Evolutionary conservation across 2,888 invertebrate genomes (phyloP).

Genomic region (Nysson spinosus): DNA sequence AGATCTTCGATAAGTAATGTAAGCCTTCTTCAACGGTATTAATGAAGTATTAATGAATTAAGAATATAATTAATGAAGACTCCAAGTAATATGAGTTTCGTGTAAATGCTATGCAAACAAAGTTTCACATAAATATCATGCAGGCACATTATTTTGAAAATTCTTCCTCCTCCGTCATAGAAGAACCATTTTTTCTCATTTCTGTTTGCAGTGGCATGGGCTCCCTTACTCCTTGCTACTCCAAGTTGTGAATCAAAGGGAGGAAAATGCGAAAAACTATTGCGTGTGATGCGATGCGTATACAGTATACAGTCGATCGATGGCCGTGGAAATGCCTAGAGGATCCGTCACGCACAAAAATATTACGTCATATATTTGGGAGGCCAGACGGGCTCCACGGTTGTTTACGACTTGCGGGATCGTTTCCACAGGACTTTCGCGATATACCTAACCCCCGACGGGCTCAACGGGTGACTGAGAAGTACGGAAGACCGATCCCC

Average conservation of each 20-base stretch:
- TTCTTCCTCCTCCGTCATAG: not conserved
- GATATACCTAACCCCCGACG: constrained; percentile 57
- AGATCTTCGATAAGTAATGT: no score
- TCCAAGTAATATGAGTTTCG: no score
- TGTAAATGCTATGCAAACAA: no score
- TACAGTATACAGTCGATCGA: constrained; percentile 61
- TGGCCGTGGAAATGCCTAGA: constrained; percentile 64
- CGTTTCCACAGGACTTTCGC: constrained; percentile 71
- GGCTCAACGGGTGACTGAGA: constrained; percentile 59
- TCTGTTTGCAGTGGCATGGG: constrained; percentile 2
- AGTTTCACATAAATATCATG: not conserved
- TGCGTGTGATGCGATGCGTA: constrained; percentile 61
- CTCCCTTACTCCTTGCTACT: not conserved
- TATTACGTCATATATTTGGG: constrained; percentile 72
- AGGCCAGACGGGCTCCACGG: constrained; percentile 67
- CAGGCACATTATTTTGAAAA: constrained; percentile 9
- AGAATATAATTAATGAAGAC: no score
- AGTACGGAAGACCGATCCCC: constrained; percentile 55
- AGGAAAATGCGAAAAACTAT: constrained; percentile 29
- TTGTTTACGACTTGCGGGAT: constrained; percentile 73
- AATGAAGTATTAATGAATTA: no score
- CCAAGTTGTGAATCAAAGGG: not conserved
- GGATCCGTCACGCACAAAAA: constrained; percentile 73
- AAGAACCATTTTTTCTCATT: constrained; percentile 22
- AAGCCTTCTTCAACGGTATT: no score